These are phyloP conservation scores for Tyrannus savana DNA, from an alignment of 2,113 vertebrate genomes.

Conservation along the genomic window DNA sequence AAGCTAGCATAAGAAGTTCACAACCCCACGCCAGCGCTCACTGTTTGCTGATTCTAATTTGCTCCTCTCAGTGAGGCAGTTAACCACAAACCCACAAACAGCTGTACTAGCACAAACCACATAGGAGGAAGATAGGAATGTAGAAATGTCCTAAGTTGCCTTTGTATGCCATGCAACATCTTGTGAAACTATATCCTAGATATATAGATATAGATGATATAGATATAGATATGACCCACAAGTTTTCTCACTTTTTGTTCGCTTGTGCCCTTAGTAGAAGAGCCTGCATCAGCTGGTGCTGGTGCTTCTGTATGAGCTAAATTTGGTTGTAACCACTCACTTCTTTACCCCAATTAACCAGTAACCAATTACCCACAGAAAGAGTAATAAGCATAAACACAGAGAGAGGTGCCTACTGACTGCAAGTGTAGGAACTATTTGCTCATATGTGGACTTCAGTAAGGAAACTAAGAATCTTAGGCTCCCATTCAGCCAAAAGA, in stretches of 20 bases:
- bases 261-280: not conserved
- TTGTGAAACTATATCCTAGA: not conserved
- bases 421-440: not conserved
- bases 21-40: not conserved
- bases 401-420: not conserved
- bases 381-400: not conserved
- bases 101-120: not conserved
- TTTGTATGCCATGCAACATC: not conserved
- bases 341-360: not conserved
- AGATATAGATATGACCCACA: no score
- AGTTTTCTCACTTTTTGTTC: not conserved
- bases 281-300: not conserved
- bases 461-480: not conserved
- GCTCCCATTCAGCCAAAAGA: not conserved
- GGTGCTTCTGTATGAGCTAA: not conserved
- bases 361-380: not conserved
- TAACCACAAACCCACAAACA: not conserved
- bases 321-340: not conserved
- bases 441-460: not conserved
- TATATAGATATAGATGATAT: not conserved
- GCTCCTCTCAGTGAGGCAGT: not conserved
- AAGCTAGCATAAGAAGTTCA: not conserved
- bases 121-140: fast-evolving
- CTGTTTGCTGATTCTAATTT: not conserved
- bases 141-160: not conserved